These are phyloP conservation scores for Sebastiscus tertius DNA, from an alignment of 2,797 vertebrate species.

Conservation along the genomic window DNA sequence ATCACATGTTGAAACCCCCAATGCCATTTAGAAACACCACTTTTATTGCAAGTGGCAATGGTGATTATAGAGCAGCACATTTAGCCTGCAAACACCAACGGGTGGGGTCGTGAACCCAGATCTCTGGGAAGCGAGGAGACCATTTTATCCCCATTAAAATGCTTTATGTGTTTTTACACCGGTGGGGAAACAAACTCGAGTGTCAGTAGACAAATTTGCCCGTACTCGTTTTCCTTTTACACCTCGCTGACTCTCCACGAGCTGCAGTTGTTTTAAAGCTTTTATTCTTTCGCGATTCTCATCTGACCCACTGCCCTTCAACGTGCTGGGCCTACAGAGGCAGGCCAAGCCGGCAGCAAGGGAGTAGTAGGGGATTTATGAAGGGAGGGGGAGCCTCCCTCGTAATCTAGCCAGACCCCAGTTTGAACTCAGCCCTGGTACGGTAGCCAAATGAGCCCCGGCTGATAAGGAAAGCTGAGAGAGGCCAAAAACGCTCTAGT, in stretches of 20 bases:
- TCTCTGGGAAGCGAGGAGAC: not conserved
- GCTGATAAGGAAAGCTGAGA: constrained; percentile 60
- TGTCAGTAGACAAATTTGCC: constrained; percentile 14
- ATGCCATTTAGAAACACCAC: constrained; percentile 55
- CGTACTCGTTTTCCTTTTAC: constrained; percentile 17
- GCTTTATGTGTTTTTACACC: constrained; percentile 23
- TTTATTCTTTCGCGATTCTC: constrained; percentile 10
- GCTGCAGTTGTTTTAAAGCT: not conserved
- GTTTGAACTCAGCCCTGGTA: constrained; percentile 56
- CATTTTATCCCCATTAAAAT: constrained; percentile 18
- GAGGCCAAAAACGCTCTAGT: constrained; percentile 53
- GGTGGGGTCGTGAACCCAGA: constrained; percentile 15
- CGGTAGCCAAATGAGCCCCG: constrained; percentile 67
- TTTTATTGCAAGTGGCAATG: constrained; percentile 55
- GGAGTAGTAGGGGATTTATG: constrained; percentile 20
- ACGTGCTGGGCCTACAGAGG: constrained; percentile 15
- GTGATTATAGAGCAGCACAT: constrained; percentile 53
- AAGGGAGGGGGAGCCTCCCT: constrained; percentile 31
- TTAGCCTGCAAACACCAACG: constrained; percentile 43
- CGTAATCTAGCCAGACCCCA: constrained; percentile 46
- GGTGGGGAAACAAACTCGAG: constrained; percentile 16
- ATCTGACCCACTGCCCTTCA: constrained; percentile 43
- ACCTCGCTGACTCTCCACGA: constrained; percentile 8
- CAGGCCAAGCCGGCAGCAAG: constrained; percentile 45
- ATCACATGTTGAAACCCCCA: constrained; percentile 50